These are phyloP conservation scores for Erebia ligea DNA, from an alignment of 2,888 invertebrate species.

Conservation along the genomic window DNA sequence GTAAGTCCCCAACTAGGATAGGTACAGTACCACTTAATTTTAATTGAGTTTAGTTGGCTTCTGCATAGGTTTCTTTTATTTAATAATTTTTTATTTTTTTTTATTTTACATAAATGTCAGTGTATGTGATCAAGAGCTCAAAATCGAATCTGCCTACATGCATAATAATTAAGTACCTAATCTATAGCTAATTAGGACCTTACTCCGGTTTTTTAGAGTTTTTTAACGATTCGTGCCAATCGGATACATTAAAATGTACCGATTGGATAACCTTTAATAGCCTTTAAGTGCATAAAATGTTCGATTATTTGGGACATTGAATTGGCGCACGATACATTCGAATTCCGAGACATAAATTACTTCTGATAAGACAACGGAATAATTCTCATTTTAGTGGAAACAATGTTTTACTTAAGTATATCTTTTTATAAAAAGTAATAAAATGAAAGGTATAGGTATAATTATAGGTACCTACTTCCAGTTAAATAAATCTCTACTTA, in stretches of 20 bases:
- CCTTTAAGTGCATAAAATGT: constrained; percentile 54
- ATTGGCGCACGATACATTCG: constrained; percentile 41
- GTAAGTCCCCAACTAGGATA: too few relatives aligned
- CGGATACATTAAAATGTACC: constrained; percentile 64
- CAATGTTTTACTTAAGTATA: not conserved
- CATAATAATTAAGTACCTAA: constrained; percentile 16
- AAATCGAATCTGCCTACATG: constrained; percentile 23
- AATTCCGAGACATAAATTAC: constrained; percentile 28
- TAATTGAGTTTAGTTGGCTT: too few relatives aligned
- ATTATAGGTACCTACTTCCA: not conserved
- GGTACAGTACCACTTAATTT: too few relatives aligned
- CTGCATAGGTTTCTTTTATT: too few relatives aligned
- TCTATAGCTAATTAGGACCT: constrained; percentile 41
- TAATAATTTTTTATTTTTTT: too few relatives aligned
- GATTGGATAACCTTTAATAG: constrained; percentile 62
- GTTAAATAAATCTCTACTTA: not conserved
- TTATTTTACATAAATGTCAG: not conserved
- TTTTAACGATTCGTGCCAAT: constrained; percentile 56
- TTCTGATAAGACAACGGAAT: constrained; percentile 20
- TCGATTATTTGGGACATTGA: constrained; percentile 51
- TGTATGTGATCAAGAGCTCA: constrained; percentile 18
- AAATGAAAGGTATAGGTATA: not conserved
- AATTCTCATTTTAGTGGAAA: constrained; percentile 5
- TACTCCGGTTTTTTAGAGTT: constrained; percentile 45
- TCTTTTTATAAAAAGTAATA: not conserved